phyloP scores from a whole-genome alignment of 2,113 vertebrate species.

The Pollimyrus isidori region DNA sequence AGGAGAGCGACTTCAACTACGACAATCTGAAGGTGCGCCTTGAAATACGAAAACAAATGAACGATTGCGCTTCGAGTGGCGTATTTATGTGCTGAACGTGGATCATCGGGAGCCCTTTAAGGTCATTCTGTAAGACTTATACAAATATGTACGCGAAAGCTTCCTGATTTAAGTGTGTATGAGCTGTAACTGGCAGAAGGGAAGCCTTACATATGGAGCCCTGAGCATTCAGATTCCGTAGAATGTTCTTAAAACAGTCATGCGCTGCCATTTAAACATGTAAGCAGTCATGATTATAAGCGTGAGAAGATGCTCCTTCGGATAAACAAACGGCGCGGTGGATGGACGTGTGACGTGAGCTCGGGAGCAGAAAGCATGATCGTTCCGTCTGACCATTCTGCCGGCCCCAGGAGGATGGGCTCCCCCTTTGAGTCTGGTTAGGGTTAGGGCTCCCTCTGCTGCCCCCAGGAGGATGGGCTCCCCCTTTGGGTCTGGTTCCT shows the following conservation, averaged over 20 bases:
- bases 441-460: too few species aligned
- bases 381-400: too few species aligned
- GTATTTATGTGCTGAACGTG: not conserved
- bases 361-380: not conserved
- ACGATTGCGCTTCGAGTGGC: not conserved
- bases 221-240: not conserved
- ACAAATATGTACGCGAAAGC: not conserved
- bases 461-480: too few species aligned
- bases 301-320: not conserved
- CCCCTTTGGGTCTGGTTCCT: too few species aligned
- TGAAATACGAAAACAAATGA: not conserved
- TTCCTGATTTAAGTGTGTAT: not conserved
- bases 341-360: not conserved
- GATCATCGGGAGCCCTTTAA: not conserved
- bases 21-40: slow-evolving; percentile 57
- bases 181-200: not conserved
- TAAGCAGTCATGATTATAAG: not conserved
- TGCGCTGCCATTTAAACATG: not conserved
- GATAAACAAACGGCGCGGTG: not conserved
- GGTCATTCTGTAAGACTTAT: not conserved
- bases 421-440: too few species aligned
- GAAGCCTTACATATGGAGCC: not conserved
- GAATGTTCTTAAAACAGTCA: not conserved
- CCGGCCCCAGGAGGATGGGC: too few species aligned
- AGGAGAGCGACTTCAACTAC: slow-evolving; percentile 54